phyloP scores from a whole-genome alignment of 2,113 vertebrate species.

The Xiphias gladius region DNA sequence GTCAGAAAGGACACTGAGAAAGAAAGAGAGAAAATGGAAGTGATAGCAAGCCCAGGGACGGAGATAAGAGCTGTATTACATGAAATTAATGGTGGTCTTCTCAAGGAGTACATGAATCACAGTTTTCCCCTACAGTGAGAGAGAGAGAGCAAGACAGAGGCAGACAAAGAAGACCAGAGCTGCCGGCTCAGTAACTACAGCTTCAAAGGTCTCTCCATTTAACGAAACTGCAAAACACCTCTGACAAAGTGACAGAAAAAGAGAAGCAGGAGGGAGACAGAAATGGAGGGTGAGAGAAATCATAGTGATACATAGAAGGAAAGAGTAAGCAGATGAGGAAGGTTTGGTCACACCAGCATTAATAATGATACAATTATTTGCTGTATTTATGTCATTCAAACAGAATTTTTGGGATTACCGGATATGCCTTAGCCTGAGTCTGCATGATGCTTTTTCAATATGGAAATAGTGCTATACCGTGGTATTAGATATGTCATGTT shows the following conservation, averaged over 20 bases:
- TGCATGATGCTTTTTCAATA: not conserved
- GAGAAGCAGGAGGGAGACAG: constrained; percentile 83
- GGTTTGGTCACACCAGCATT: not conserved
- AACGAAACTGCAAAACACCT: constrained; percentile 88
- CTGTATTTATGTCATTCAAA: not conserved
- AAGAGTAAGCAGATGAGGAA: constrained; percentile 51
- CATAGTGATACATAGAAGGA: not conserved
- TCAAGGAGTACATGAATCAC: constrained; percentile 97
- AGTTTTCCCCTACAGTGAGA: constrained; percentile 89
- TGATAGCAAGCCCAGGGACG: constrained; percentile 90
- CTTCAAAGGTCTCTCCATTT: constrained; percentile 95
- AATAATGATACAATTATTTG: not conserved
- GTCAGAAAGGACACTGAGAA: constrained; percentile 48
- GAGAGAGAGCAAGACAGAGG: constrained; percentile 85
- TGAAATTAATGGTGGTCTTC: constrained; percentile 97
- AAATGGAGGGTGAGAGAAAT: constrained; percentile 78
- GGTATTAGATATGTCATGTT: not conserved
- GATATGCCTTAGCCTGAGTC: not conserved
- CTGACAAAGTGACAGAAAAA: constrained; percentile 89
- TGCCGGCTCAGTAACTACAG: constrained; percentile 93
- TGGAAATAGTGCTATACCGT: not conserved
- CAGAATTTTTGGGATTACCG: not conserved
- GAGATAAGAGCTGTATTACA: constrained; percentile 99
- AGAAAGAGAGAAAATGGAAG: constrained; percentile 73
- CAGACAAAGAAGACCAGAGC: constrained; percentile 93